Evolutionary conservation across 2,797 vertebrate genomes (phyloP), one percentile per base, ranked within the genome.

Genomic region (Arnoldichthys spilopterus): DNA sequence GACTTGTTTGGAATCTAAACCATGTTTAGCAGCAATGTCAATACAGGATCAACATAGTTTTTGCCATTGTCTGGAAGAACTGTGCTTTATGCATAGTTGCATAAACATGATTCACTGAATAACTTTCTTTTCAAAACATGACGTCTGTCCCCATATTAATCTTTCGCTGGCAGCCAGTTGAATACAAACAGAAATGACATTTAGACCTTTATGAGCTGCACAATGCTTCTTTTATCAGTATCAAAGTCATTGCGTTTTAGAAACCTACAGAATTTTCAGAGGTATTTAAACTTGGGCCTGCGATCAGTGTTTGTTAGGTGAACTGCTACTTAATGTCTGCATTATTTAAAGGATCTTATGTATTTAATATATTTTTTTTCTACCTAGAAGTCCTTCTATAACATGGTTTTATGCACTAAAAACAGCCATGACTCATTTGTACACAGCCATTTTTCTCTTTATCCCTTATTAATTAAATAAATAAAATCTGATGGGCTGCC

Each of bases 1-100:
- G 77, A 56, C 63, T 22, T 26, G 63, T 43, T 7, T 16, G 26
- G 63, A 67, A 67, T 67, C 63, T 45, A 13, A 45, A 67, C 45
- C 22, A 32, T 67, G 63, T 45, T 24, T 16, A 45, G 37, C n/a
- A 24, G 37, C 22, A 22, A 45, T 15, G 37, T 45, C 37, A 45
- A 16, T 67, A 15, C 18, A 24, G 11, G 18, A 13, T 26, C 40
- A 24, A 45, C 63, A 67, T 15, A 26, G 11, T 45, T 45, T 8
- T 66, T 2, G 20, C 12, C 26, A 18, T 45, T 45, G 37, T 45
- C 63, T 67, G 37, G 26, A 24, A 26, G 40, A 24, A 26, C 63
- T 26, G 13, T 67, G 22, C 22, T 67, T 67, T 20, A 16, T 45
- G 11, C 40, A 43, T 59, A 28, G 24, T 59, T 28, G 24, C 26